phyloP scores from a whole-genome alignment of 2,797 vertebrate species.

The Apodemus agrarius region DNA sequence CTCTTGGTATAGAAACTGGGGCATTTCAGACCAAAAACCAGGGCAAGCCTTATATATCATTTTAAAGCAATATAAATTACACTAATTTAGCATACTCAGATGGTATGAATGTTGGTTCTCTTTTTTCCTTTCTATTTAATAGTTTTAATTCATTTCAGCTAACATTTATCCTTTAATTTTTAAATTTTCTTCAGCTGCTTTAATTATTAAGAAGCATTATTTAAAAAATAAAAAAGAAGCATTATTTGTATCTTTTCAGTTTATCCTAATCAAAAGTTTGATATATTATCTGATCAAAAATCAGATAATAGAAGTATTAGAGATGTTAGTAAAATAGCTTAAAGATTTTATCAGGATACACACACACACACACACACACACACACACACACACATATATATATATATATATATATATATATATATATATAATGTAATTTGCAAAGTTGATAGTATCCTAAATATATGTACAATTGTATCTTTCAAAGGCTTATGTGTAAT shows the following conservation, averaged over 20 bases:
- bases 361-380: no score
- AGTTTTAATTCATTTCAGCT: constrained; percentile 47
- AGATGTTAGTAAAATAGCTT: constrained; percentile 22
- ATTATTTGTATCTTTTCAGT: constrained; percentile 20
- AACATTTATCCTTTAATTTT: constrained; percentile 50
- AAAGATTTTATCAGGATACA: constrained; percentile 43
- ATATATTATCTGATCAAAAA: constrained; percentile 35
- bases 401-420: no score
- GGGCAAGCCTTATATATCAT: constrained; percentile 69
- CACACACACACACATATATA: no score
- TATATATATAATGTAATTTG: constrained; percentile 31
- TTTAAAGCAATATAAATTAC: constrained; percentile 60
- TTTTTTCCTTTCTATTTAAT: constrained; percentile 64
- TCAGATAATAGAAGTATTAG: constrained; percentile 31
- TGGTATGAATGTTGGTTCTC: constrained; percentile 36
- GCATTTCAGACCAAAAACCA: constrained; percentile 73
- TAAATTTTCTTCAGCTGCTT: constrained; percentile 51
- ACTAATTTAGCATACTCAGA: constrained; percentile 45
- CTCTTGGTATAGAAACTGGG: constrained; percentile 76
- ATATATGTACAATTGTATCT: not conserved
- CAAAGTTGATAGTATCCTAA: not conserved
- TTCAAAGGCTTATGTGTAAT: constrained; percentile 29
- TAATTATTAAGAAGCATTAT: constrained; percentile 43
- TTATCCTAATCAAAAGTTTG: not conserved
- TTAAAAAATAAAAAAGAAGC: not conserved